These are phyloP conservation scores for Podarcis raffonei DNA, from an alignment of 2,113 vertebrate species.

Conservation along the genomic window DNA sequence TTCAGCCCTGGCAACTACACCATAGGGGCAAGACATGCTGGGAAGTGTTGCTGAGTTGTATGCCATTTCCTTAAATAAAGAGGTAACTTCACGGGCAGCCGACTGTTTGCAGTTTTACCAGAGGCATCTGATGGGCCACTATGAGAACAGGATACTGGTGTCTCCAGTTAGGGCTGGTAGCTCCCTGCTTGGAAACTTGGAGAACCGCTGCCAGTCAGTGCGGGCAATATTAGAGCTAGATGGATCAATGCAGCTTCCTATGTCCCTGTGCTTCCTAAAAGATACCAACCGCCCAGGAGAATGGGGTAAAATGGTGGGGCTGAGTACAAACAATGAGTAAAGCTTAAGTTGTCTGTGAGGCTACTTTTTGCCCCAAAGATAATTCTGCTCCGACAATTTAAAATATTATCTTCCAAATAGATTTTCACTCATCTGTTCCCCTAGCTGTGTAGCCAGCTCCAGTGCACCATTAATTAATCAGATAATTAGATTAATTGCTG, in stretches of 20 bases:
- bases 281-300: not conserved
- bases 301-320: not conserved
- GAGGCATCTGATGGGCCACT: too few species aligned
- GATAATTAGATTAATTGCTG: not conserved
- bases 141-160: too few species aligned
- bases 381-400: conserved; percentile 6
- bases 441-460: conserved; percentile 40
- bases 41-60: too few species aligned
- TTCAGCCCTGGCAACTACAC: too few species aligned
- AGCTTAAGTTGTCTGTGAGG: not conserved
- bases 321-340: not conserved
- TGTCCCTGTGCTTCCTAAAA: not conserved
- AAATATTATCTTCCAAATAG: conserved; percentile 55
- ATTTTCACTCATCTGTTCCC: conserved; percentile 62
- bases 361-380: not conserved
- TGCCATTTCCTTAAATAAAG: too few species aligned
- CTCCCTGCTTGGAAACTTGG: too few species aligned
- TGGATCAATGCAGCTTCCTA: too few species aligned
- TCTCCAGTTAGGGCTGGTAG: not conserved
- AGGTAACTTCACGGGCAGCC: too few species aligned
- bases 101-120: too few species aligned
- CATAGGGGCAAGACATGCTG: too few species aligned
- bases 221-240: too few species aligned
- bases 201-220: too few species aligned
- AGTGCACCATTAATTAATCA: conserved; percentile 31